Evolutionary conservation across 2,888 invertebrate genomes (phyloP), one percentile per base, ranked within the genome.

Genomic region (Eilema sororculum): DNA sequence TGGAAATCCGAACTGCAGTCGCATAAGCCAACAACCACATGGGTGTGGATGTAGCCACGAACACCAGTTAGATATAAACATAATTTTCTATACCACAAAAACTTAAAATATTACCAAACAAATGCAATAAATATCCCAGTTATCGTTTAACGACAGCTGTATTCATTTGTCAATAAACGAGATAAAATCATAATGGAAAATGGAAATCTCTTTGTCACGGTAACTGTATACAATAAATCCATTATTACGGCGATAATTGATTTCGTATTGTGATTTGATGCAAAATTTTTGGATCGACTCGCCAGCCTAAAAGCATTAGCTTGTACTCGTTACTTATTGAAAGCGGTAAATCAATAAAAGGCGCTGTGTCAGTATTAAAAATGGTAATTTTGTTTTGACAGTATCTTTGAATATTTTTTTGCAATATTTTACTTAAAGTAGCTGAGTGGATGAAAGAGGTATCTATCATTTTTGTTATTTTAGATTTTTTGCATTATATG

Each of bases 181-280:
- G 73, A 80, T 73, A 71, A 73, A 78, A 69, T 73, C 63, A 66
- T 58, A 72, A 76, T 69, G 70, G 68, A 71, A 68, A 63, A 65
- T 69, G 46, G 22, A 75, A 67, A 74, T 72, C 71, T 70, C 75
- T 74, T 69, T 75, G 75, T 72, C 61, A 64, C 73, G 68, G 68
- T 70, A 67, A 70, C 69, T 68, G 62, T 66, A 58, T 62, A 74
- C 69, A 74, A 80, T 76, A 79, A 79, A 75, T 72, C 69, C 78
- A 73, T 74, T 75, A 81, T 74, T 68, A 70, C 72, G 71, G 62
- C 72, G 41, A 76, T 78, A 82, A 82, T 80, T 80, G 76, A 74
- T 75, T 79, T 74, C 67, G 63, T 75, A 80, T 79, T 74, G 77
- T 74, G 75, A 78, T 82, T 80, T 66, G 74, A 79, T 82, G 73